Evolutionary conservation across 2,888 invertebrate species (phyloP), one percentile per base, ranked within the genome.

Genomic region (Watsonalla binaria): DNA sequence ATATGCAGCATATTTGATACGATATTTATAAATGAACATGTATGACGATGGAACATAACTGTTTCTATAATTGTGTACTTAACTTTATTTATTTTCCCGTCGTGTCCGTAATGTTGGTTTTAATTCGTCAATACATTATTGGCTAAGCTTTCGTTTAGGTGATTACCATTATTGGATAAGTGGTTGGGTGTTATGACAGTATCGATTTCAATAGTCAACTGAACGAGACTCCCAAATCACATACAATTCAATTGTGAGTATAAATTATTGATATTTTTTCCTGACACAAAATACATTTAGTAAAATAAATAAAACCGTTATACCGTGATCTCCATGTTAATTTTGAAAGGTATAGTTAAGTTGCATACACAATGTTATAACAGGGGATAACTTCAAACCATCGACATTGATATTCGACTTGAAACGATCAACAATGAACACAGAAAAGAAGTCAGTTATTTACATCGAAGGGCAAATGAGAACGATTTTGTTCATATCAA

Each of bases 1-100:
- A 60, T 62, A 57, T 61, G 55, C 63, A 65, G 58, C 42, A 45
- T 62, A 55, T 60, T 57, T 57, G 50, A 49, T 49, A 49, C 14
- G 49, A 39, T 35, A 49, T 49, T 49, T 39, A 49, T 49, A 15
- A 49, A 34, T 49, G 15, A 49, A 49, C 49, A 37, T 49, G 49
- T 39, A 35, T 5, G 11, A 37, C 37, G 39, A 37, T 49, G 49
- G 39, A 37, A 15, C 49, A 14, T 49, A 49, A 37, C 49, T 49
- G 49, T 39, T 49, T 37, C 39, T 49, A 9, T 49, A 14, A 49
- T 37, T 49, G 15, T 42, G 42, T 42, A 42, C 42, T 42, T 42
- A 11, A 42, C 42, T 42, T 11, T 15, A 49, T 15, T 49, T 15
- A 49, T 49, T 49, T 37, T 49, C 37, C 39, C 49, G 39, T 37